Evolutionary conservation across 2,113 vertebrate species (phyloP).

Genomic region (Dendrocopos noguchii): DNA sequence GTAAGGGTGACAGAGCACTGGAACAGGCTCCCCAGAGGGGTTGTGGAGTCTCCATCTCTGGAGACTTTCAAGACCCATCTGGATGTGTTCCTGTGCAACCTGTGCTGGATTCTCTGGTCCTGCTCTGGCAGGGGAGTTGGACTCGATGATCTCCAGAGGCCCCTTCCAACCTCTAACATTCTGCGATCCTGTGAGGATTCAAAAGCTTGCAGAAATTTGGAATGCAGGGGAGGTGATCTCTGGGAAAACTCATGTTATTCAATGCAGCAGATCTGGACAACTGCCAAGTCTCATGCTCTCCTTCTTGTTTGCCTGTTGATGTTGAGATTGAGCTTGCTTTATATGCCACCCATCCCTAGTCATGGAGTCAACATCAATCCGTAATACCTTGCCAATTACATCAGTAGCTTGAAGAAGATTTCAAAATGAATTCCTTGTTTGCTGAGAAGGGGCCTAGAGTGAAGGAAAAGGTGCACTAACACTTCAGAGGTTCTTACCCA

Average conservation of each 20-base stretch:
- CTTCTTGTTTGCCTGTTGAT: background rate
- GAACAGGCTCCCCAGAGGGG: no score
- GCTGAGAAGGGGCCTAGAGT: background rate
- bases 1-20: no score
- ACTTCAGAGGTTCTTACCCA: background rate
- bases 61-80: no score
- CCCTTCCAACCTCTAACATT: no score
- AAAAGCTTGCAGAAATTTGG: background rate
- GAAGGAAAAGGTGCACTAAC: background rate
- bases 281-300: background rate
- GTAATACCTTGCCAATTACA: background rate
- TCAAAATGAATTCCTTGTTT: background rate
- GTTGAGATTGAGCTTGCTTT: background rate
- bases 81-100: no score
- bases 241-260: rapidly evolving
- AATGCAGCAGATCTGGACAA: background rate
- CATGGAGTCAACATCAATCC: background rate
- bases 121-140: no score
- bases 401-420: background rate
- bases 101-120: no score
- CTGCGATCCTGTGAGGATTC: background rate
- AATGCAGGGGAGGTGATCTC: background rate
- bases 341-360: background rate
- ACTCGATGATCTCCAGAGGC: no score
- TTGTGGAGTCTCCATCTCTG: no score